Conservation (phyloP, 2,888 invertebrate genomes). For the Dynastes tityus region DNA sequence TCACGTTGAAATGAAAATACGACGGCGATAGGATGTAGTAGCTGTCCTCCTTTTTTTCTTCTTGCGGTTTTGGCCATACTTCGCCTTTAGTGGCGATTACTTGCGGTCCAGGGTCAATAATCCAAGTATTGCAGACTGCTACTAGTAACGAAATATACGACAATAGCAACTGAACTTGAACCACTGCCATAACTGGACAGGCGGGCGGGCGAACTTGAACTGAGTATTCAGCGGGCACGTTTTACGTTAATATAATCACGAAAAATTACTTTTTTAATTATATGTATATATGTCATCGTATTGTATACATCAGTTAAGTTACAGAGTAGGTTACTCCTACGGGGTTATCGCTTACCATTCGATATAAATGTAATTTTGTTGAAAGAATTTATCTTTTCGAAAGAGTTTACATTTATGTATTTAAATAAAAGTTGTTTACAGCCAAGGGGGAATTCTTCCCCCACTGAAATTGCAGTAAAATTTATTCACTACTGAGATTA, state of each 20-base stretch:
- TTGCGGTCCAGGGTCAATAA: conserved; percentile 71
- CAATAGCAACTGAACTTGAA: conserved; percentile 5
- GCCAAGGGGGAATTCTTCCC: no score
- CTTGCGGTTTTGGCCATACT: conserved; percentile 80
- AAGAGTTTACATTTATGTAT: no score
- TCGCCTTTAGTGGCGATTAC: conserved; percentile 76
- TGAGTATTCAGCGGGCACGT: conserved; percentile 10
- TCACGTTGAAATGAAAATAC: conserved; percentile 72
- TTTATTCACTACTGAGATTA: no score
- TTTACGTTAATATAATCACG: conserved; percentile 37
- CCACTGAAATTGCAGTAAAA: no score
- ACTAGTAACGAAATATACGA: neutral
- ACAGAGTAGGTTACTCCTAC: neutral
- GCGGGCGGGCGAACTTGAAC: conserved; percentile 23
- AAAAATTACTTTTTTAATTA: conserved; percentile 20
- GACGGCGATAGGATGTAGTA: conserved; percentile 71
- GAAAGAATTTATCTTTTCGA: neutral
- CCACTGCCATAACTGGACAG: neutral
- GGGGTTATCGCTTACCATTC: conserved; percentile 25
- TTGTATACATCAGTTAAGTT: neutral
- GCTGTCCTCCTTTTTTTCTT: conserved; percentile 68
- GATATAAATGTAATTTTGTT: neutral
- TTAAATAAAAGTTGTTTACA: no score
- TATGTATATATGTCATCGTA: conserved; percentile 12
- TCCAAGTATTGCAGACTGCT: conserved; percentile 49